These are phyloP conservation scores for Meloidogyne exigua DNA, from an alignment of 1,140 invertebrate species.

Conservation along the genomic window DNA sequence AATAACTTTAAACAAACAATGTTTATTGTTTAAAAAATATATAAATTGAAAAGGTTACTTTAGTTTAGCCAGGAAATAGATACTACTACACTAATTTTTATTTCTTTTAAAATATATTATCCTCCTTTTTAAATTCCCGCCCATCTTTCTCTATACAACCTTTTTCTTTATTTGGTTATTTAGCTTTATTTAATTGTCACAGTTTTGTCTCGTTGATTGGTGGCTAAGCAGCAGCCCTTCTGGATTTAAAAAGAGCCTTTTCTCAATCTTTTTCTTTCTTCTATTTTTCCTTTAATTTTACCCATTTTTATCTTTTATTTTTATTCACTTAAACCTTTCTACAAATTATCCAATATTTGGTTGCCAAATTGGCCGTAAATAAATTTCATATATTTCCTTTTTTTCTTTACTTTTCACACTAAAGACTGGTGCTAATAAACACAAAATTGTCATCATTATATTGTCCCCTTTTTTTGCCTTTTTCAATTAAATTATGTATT, in stretches of 20 bases:
- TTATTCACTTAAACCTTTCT: neutral
- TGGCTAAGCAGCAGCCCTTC: neutral
- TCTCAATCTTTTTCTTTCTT: neutral
- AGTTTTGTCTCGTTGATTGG: neutral
- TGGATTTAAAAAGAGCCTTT: neutral
- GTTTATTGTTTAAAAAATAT: no score
- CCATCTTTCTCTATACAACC: no score
- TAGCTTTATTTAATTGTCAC: neutral
- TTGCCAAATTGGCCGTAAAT: neutral
- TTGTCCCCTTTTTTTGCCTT: neutral
- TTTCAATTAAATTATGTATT: neutral
- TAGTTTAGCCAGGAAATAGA: no score
- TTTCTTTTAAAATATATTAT: no score
- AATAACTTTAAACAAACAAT: no score
- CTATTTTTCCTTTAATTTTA: neutral
- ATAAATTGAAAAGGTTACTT: no score
- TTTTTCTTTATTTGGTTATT: no score
- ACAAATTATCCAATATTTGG: neutral
- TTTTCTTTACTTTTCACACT: no score
- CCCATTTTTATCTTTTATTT: neutral
- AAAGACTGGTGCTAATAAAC: neutral
- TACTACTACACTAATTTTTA: no score
- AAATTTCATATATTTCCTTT: neutral
- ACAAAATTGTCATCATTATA: neutral
- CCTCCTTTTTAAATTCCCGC: no score